Conservation (phyloP, 1,140 invertebrate species). For the Goniozus legneri region DNA sequence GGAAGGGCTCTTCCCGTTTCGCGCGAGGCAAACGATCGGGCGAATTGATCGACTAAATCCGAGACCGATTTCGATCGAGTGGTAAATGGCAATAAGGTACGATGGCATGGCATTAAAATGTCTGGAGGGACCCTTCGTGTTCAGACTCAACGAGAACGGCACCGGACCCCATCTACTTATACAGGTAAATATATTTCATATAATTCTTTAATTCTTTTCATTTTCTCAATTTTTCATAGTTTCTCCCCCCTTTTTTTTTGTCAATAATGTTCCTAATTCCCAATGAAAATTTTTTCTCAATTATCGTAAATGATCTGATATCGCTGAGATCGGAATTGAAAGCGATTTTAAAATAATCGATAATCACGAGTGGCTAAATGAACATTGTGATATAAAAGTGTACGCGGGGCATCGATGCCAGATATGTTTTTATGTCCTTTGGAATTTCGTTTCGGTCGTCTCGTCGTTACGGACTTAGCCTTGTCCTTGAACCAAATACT, state of each 20-base stretch:
- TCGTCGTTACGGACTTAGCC: conserved; percentile 32
- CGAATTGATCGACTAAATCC: no score
- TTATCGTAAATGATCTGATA: no score
- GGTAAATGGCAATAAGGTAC: conserved; percentile 6
- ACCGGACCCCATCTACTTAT: conserved; percentile 69
- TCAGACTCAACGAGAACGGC: conserved; percentile 72
- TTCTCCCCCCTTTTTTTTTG: no score
- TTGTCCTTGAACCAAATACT: conserved; percentile 37
- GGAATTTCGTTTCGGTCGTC: conserved; percentile 25
- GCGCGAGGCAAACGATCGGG: no score
- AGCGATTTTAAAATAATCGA: not conserved
- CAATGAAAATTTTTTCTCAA: no score
- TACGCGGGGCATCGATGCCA: not conserved
- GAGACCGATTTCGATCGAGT: no score
- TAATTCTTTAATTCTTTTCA: conserved; percentile 1
- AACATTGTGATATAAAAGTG: not conserved
- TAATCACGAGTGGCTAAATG: not conserved
- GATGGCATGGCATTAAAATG: conserved; percentile 33
- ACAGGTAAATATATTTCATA: no score
- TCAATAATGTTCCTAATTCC: no score
- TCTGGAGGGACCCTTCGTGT: conserved; percentile 66
- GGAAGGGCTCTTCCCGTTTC: no score
- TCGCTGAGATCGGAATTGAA: no score
- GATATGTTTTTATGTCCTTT: conserved; percentile 17
- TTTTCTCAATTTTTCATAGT: no score